Conservation (phyloP, 2,113 vertebrate species). For the Peromyscus maniculatus region DNA sequence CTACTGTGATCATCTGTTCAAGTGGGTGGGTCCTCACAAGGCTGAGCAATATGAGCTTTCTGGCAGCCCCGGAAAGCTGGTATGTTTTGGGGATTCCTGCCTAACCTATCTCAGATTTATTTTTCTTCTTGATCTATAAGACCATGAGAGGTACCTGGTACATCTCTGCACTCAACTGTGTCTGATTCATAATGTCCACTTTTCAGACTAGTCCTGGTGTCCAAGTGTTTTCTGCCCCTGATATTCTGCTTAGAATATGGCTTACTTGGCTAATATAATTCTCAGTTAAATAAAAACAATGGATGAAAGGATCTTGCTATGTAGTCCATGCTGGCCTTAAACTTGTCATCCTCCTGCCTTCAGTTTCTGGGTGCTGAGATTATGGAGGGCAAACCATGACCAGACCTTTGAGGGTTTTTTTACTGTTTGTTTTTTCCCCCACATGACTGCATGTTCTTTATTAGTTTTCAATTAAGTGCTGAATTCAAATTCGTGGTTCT, state of each 20-base stretch:
- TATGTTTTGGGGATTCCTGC: not conserved
- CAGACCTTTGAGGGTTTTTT: conserved; percentile 25
- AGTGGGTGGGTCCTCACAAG: not conserved
- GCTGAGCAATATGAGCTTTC: not conserved
- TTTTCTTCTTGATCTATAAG: not conserved
- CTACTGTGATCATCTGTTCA: not conserved
- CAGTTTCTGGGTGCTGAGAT: not conserved
- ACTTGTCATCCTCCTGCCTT: not conserved
- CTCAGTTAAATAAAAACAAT: not conserved
- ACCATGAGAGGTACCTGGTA: not conserved
- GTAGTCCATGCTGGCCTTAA: not conserved
- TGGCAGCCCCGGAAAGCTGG: not conserved
- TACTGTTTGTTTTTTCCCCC: conserved; percentile 14
- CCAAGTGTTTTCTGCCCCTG: not conserved
- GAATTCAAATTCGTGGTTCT: no score
- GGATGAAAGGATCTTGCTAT: not conserved
- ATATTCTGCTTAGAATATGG: conserved; percentile 39
- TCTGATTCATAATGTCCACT: not conserved
- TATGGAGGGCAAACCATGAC: not conserved
- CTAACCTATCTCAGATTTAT: not conserved
- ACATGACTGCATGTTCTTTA: not conserved
- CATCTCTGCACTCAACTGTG: not conserved
- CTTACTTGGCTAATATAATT: not conserved
- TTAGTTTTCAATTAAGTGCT: not conserved
- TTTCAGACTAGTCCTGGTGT: not conserved